Evolutionary conservation across 2,888 invertebrate species (phyloP).

Genomic region (Erebia aethiops): DNA sequence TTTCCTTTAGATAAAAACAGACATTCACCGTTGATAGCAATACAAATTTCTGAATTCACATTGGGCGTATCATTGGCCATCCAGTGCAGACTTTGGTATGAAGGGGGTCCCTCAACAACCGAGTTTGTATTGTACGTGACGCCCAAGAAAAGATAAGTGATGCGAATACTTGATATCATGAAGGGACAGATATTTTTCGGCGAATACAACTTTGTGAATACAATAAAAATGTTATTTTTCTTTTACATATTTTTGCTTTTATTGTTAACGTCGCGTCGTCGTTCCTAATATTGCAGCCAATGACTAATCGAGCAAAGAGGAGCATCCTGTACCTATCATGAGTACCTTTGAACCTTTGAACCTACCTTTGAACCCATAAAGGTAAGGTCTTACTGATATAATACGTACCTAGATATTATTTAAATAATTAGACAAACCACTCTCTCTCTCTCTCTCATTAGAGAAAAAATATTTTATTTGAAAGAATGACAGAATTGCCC

Average conservation of each 20-base stretch:
- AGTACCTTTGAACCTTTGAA: no score
- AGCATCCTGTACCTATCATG: no score
- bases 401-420: no score
- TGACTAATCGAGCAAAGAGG: no score
- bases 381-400: no score
- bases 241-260: neutral
- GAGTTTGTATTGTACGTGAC: slow-evolving; percentile 66
- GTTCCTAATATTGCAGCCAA: no score
- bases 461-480: no score
- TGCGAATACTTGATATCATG: neutral
- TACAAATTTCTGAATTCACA: slow-evolving; percentile 68
- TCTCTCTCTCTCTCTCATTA: no score
- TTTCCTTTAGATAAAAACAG: slow-evolving; percentile 55
- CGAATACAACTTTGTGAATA: neutral
- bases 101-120: slow-evolving; percentile 57
- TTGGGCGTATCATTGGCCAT: slow-evolving; percentile 63
- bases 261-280: neutral
- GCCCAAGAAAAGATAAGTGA: slow-evolving; percentile 42
- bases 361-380: no score
- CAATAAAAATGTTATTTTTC: neutral
- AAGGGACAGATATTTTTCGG: neutral
- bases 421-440: no score
- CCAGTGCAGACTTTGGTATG: slow-evolving; percentile 70
- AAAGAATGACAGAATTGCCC: no score
- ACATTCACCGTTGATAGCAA: slow-evolving; percentile 60